Percentiles rank a stretch among this genome's conserved stretches.
Conservation (phyloP, 2,888 invertebrate species). For the Hypercompe scribonia region DNA sequence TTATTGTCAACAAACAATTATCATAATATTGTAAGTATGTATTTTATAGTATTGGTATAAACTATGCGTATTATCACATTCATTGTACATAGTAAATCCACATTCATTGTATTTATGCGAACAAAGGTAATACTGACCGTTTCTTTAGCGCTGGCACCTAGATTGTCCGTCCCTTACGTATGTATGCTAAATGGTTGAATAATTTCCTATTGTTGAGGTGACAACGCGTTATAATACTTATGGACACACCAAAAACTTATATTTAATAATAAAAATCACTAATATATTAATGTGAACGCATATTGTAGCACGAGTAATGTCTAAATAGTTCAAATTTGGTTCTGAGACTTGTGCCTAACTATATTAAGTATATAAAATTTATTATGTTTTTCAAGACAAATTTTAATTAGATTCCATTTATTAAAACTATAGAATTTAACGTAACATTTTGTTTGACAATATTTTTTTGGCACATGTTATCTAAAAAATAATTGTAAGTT, state of each 20-base stretch:
- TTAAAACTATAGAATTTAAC: neutral
- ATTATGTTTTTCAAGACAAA: too few species aligned
- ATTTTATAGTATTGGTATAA: constrained; percentile 17
- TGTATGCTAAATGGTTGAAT: constrained; percentile 81
- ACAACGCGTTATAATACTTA: constrained; percentile 49
- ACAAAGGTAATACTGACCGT: constrained; percentile 44
- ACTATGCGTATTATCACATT: constrained; percentile 18
- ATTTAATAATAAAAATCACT: neutral
- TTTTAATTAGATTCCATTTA: neutral
- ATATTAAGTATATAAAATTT: too few species aligned
- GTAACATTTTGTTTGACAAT: neutral
- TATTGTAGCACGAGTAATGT: neutral
- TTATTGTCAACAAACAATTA: constrained; percentile 8
- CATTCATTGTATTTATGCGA: constrained; percentile 35
- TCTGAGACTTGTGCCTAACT: neutral
- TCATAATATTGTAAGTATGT: constrained; percentile 10
- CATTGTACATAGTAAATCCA: constrained; percentile 35
- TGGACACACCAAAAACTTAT: neutral
- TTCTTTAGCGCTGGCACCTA: constrained; percentile 45
- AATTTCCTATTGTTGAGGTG: constrained; percentile 68
- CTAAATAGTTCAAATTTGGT: neutral
- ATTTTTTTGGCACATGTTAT: neutral
- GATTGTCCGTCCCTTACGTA: constrained; percentile 67
- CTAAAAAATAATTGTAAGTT: too few species aligned
- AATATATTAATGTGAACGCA: too few species aligned